Conservation (phyloP, 2,797 vertebrate species). For the Schizopygopsis malacanthus region DNA sequence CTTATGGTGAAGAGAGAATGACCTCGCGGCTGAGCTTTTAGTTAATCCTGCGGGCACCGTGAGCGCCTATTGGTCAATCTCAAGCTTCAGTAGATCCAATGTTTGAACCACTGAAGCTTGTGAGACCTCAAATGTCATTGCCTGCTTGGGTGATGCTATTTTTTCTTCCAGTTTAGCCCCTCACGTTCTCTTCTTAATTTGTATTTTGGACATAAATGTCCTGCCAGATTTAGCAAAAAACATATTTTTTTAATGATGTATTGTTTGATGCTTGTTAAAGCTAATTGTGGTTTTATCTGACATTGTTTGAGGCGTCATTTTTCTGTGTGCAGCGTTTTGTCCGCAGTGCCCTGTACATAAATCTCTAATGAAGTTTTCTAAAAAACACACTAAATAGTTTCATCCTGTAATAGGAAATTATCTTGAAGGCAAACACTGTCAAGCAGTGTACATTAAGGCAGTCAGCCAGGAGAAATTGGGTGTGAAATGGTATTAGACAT, state of each 20-base stretch:
- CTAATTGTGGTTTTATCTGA: neutral
- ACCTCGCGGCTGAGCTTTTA: slow-evolving; percentile 68
- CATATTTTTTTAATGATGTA: neutral
- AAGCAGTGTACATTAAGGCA: slow-evolving; percentile 11
- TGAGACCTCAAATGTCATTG: slow-evolving; percentile 59
- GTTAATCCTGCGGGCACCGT: slow-evolving; percentile 42
- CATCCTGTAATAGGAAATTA: slow-evolving; percentile 6
- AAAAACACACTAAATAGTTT: slow-evolving; percentile 7
- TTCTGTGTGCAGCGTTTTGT: neutral
- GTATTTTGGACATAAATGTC: slow-evolving; percentile 36
- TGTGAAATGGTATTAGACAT: slow-evolving; percentile 16
- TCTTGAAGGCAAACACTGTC: neutral
- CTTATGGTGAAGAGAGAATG: slow-evolving; percentile 38
- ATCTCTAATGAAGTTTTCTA: slow-evolving; percentile 15
- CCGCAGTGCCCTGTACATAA: neutral
- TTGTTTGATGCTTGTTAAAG: slow-evolving; percentile 39
- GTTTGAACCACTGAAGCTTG: slow-evolving; percentile 37
- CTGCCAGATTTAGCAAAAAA: slow-evolving; percentile 42
- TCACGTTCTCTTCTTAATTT: slow-evolving; percentile 53
- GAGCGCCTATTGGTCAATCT: slow-evolving; percentile 59
- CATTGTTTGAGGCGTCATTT: neutral
- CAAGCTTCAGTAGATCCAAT: slow-evolving; percentile 37
- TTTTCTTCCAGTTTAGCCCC: slow-evolving; percentile 7
- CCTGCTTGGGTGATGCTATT: neutral
- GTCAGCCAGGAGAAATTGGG: neutral